Conservation (phyloP, 2,888 invertebrate genomes). For the Esperia sulphurella region DNA sequence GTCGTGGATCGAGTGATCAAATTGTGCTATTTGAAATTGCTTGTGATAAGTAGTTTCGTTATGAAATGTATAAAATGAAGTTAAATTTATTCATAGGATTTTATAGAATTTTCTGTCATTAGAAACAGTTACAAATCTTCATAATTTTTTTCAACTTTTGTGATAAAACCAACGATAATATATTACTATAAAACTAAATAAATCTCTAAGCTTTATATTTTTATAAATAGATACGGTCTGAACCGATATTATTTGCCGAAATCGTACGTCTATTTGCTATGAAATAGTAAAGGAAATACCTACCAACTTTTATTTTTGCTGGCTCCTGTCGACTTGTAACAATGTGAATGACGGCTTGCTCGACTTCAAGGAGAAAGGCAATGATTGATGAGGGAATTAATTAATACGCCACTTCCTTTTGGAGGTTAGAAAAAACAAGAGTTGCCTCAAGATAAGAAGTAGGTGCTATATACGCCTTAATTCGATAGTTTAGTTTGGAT, state of each 20-base stretch:
- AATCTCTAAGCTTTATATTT: no score
- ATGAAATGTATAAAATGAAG: no score
- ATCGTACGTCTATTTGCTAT: not conserved
- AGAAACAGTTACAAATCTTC: no score
- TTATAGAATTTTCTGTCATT: no score
- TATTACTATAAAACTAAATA: no score
- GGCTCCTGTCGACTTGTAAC: slow-evolving; percentile 45
- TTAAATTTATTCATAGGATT: no score
- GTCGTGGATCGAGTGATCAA: not conserved
- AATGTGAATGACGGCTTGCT: slow-evolving; percentile 52
- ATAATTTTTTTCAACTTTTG: no score
- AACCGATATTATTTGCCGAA: not conserved
- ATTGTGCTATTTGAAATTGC: no score
- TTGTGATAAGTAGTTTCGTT: no score
- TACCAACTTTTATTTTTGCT: slow-evolving; percentile 34
- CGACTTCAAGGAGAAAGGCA: slow-evolving; percentile 50
- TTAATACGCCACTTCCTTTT: slow-evolving; percentile 66
- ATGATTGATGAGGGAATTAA: slow-evolving; percentile 69
- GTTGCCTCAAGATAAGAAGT: slow-evolving; percentile 35
- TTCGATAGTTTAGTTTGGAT: slow-evolving; percentile 33
- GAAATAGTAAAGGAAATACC: not conserved
- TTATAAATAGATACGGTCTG: not conserved
- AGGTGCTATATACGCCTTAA: slow-evolving; percentile 15
- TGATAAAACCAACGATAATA: no score
- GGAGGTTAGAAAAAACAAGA: slow-evolving; percentile 47